Evolutionary conservation across 1,140 invertebrate species (phyloP).

Genomic region (Rhagoletis pomonella): DNA sequence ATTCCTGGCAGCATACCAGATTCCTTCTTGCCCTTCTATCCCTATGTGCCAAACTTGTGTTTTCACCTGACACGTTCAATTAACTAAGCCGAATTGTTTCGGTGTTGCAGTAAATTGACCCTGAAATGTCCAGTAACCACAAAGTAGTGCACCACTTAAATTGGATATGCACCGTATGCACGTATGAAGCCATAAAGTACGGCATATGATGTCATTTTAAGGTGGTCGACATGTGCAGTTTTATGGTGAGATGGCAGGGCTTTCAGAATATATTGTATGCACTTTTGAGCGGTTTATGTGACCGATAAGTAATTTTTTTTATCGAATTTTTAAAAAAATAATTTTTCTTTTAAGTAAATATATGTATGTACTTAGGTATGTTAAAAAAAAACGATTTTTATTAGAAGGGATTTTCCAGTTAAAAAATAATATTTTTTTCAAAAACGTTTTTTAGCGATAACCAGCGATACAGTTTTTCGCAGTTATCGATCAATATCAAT

Average conservation of each 20-base stretch:
- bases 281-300: not conserved
- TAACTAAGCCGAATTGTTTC: slow-evolving; percentile 36
- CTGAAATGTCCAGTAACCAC: slow-evolving; percentile 52
- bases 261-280: not conserved
- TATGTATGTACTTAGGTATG: too few relatives aligned
- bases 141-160: slow-evolving; percentile 12
- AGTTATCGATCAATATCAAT: too few relatives aligned
- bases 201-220: not conserved
- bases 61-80: slow-evolving; percentile 41
- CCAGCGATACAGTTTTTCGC: too few relatives aligned
- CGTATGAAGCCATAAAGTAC: not conserved
- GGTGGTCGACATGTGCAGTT: not conserved
- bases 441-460: too few relatives aligned
- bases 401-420: too few relatives aligned
- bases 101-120: slow-evolving; percentile 48
- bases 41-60: not conserved
- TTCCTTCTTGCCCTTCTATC: too few relatives aligned
- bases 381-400: too few relatives aligned
- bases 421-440: too few relatives aligned
- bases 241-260: not conserved
- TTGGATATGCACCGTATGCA: not conserved
- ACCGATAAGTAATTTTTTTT: too few relatives aligned
- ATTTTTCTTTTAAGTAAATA: too few relatives aligned
- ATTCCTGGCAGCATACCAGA: too few relatives aligned
- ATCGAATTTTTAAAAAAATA: too few relatives aligned